Conservation (phyloP, 35 echinoderm and acorn worm genomes). For the Ptychodera flava region DNA sequence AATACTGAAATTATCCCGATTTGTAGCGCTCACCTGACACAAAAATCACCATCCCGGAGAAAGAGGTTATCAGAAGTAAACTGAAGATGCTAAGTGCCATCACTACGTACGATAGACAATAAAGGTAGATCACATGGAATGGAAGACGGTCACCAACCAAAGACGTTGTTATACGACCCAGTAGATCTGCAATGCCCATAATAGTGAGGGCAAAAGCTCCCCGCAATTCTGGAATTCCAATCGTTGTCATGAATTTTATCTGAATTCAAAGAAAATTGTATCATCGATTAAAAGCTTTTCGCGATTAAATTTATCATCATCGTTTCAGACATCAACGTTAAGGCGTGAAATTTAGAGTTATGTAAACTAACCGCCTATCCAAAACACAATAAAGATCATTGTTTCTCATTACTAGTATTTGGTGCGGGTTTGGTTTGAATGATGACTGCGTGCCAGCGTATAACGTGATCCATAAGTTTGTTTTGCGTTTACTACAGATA, state of each 20-base stretch:
- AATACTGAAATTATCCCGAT: too few species aligned
- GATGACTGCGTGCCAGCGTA: too few species aligned
- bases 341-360: too few species aligned
- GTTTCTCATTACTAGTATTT: too few species aligned
- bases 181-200: conserved; percentile 65
- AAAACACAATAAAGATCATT: too few species aligned
- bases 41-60: conserved; percentile 61
- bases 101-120: conserved; percentile 55
- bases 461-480: too few species aligned
- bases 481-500: too few species aligned
- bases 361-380: too few species aligned
- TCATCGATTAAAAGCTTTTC: too few species aligned
- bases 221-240: conserved; percentile 45
- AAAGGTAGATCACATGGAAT: conserved; percentile 63
- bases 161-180: conserved; percentile 41
- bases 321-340: too few species aligned
- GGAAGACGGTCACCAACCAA: conserved; percentile 75
- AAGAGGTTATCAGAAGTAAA: conserved; percentile 43
- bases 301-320: too few species aligned
- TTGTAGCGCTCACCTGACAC: conserved; percentile 80
- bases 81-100: conserved; percentile 66
- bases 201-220: conserved; percentile 64
- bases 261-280: conserved; percentile 37
- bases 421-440: too few species aligned
- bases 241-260: conserved; percentile 97